These are phyloP conservation scores for Polyploca ridens DNA, from an alignment of 2,888 invertebrate genomes.

Conservation along the genomic window DNA sequence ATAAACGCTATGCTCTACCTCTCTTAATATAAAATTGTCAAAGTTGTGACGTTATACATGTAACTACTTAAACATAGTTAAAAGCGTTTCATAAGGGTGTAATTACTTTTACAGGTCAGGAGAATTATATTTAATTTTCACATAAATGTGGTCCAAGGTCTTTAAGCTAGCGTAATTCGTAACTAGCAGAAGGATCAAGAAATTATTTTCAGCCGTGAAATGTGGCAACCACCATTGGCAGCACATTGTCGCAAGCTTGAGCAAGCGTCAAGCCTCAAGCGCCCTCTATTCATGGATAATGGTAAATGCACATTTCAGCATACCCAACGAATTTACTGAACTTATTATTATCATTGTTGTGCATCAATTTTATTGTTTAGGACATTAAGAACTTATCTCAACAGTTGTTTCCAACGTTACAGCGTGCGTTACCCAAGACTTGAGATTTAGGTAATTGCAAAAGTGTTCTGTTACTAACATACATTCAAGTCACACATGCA, in stretches of 20 bases:
- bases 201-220: constrained; percentile 21
- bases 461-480: too few relatives aligned
- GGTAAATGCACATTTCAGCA: constrained; percentile 50
- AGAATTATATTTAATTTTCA: not conserved
- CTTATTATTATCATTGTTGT: constrained; percentile 36
- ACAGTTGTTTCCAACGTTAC: not conserved
- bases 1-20: too few relatives aligned
- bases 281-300: constrained; percentile 38
- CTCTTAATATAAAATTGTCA: too few relatives aligned
- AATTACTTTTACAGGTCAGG: too few relatives aligned
- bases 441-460: not conserved
- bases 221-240: constrained; percentile 42
- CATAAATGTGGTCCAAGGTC: not conserved
- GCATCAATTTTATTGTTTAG: constrained; percentile 60
- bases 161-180: not conserved
- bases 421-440: not conserved
- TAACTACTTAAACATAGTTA: too few relatives aligned
- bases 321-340: constrained; percentile 36
- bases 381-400: not conserved
- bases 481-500: too few relatives aligned
- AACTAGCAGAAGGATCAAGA: constrained; percentile 24
- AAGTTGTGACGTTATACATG: too few relatives aligned
- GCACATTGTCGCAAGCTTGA: constrained; percentile 43
- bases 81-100: too few relatives aligned
- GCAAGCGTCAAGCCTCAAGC: constrained; percentile 34